phyloP scores from a whole-genome alignment of 1,140 invertebrate species.

The Amyelois transitella region DNA sequence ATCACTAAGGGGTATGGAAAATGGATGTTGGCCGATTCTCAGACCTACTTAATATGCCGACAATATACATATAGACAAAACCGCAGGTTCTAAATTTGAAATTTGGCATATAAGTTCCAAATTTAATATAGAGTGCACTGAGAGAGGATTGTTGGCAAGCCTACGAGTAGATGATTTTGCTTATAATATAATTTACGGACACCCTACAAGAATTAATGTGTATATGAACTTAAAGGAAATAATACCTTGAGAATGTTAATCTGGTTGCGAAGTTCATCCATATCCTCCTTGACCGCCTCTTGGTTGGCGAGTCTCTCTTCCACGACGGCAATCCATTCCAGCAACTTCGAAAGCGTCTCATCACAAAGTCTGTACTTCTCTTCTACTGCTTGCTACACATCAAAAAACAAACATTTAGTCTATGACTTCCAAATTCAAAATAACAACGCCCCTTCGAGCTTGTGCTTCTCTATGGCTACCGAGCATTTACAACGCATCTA shows the following conservation, averaged over 20 bases:
- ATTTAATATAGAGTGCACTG: too few relatives aligned
- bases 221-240: too few relatives aligned
- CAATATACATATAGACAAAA: too few relatives aligned
- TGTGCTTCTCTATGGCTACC: slow-evolving; percentile 25
- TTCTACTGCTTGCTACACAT: slow-evolving; percentile 91
- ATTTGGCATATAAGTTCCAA: too few relatives aligned
- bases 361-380: slow-evolving; percentile 94
- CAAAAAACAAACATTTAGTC: slow-evolving; percentile 30
- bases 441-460: slow-evolving; percentile 12
- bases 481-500: slow-evolving; percentile 23
- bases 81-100: too few relatives aligned
- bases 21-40: too few relatives aligned
- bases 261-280: slow-evolving; percentile 91
- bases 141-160: too few relatives aligned
- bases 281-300: slow-evolving; percentile 90
- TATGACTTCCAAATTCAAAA: neutral
- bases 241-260: slow-evolving; percentile 92
- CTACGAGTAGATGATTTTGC: too few relatives aligned
- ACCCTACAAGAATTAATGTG: too few relatives aligned
- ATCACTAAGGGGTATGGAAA: too few relatives aligned
- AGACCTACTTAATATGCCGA: too few relatives aligned
- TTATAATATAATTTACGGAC: too few relatives aligned
- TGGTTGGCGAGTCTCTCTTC: slow-evolving; percentile 92
- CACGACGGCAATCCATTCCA: slow-evolving; percentile 91
- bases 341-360: slow-evolving; percentile 86